Base-by-base conservation (phyloP, 2,797 vertebrate genomes). In the Fratercula arctica region DNA sequence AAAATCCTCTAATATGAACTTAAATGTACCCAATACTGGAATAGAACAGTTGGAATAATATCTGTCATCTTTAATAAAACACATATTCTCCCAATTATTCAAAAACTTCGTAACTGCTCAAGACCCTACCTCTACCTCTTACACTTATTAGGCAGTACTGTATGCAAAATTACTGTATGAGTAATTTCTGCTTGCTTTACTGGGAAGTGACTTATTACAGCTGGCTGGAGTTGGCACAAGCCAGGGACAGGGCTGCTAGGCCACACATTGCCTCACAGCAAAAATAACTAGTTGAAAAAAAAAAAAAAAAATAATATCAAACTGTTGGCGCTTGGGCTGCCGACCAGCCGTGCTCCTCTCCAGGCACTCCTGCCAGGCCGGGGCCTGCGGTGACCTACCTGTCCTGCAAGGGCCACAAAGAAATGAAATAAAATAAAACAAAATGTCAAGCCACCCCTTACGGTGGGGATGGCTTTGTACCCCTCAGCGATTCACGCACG, bases 401-500 rank as follows among this genome's bases (percentile, higher is more conserved):
- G 51, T 39, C 48, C 66, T 6, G 41, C 23, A 9, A 23, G 5
- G 14, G 16, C 70, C 53, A 10, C 26, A 6, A 14, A 16, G 60
- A 28, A 31, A n/a, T 3, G 11, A 19, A 37, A 54, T 9, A 25
- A 35, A 18, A 60, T 2, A 33, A 81, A 16, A 46, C 5, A 11
- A 61, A 67, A 33, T 0, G 3, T 33, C 28, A 76, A 73, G 35
- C n/a, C 66, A 35, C 13, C n/a, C 15, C 23, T 29, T 60, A 35
- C 1, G 2, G 15, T n/a, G 9, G 12, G 17, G 10, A 18, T 14
- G 19, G 16, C n/a, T 13, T 54, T 0, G 4, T 7, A 18, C 25
- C 72, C 17, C 67, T 8, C 3, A 39, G 48, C 2, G 2, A 28
- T 6, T 13, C 51, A 14, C 7, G 10, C 13, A 11, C 8, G 3